Base-by-base conservation (phyloP, 2,888 invertebrate species). In the Andrena haemorrhoa region DNA sequence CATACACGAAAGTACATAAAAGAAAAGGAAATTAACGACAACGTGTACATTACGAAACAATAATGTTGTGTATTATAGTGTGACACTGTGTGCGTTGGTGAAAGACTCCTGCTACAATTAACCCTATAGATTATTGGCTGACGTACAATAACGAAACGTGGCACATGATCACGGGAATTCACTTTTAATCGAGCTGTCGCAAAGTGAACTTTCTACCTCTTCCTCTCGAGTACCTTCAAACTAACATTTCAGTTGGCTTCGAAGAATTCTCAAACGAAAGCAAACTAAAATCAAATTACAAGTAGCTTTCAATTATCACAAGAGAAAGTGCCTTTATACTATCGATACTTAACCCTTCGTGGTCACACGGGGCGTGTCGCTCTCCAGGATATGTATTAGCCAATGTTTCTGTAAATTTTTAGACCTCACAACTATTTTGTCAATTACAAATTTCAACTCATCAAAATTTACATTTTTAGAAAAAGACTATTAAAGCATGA, bases 41-140 rank as follows among this genome's bases (percentile, higher is more conserved):
- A 58, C 26, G 49, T 64, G 70, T 33, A 63, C 69, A 68, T 79
- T 60, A 56, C 89, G 87, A 89, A 92, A 91, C 93, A 93, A 94
- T 93, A 93, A 93, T 93, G 87, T 93, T 93, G 92, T 94, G 94
- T 94, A 94, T 94, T 94, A 94, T 94, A 93, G 94, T 93, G 91
- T 89, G 90, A 92, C 87, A 90, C 91, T 87, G 89, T 90, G 91
- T 91, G 92, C 89, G 89, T 91, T 92, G 92, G 73, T 88, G 92
- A 91, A 91, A 91, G 91, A 90, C 81, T 90, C 91, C 91, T 90
- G 91, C 89, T 92, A 86, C 88, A 85, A 89, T 85, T 89, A 91
- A 91, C 79, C 87, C 86, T 75, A 49, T 75, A 82, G 35, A 85
- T 76, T 63, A 88, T 88, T 82, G 88, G 83, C 85, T 79, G 81